Evolutionary conservation across 2,888 invertebrate genomes (phyloP).

Genomic region (Eumerus sabulonum): DNA sequence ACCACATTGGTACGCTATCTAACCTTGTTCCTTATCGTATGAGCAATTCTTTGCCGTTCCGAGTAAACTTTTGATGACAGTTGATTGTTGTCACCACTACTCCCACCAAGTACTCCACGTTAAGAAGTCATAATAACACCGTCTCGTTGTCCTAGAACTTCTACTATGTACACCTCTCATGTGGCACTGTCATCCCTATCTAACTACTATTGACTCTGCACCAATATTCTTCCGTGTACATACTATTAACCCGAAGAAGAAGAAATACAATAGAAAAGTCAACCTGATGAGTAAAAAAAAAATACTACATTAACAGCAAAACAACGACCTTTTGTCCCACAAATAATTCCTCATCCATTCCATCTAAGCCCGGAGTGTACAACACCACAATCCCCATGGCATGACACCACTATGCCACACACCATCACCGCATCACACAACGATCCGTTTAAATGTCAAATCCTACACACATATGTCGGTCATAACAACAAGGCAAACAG

Average conservation of each 20-base stretch:
- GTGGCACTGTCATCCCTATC: slow-evolving; percentile 14
- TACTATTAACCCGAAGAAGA: neutral
- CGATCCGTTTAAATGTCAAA: slow-evolving; percentile 67
- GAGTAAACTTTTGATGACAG: too few species aligned
- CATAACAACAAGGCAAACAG: slow-evolving; percentile 68
- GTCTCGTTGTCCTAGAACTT: slow-evolving; percentile 34
- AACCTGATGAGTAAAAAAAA: slow-evolving; percentile 49
- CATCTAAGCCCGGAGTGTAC: slow-evolving; percentile 8
- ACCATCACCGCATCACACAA: slow-evolving; percentile 53
- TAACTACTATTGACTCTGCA: neutral
- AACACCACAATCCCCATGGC: slow-evolving; percentile 28
- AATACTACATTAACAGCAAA: slow-evolving; percentile 1
- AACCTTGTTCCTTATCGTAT: too few species aligned
- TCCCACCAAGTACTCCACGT: neutral
- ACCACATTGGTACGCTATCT: neutral
- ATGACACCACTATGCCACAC: neutral
- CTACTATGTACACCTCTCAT: slow-evolving; percentile 4
- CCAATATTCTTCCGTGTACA: neutral
- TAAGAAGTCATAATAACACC: slow-evolving; percentile 44
- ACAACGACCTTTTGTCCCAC: slow-evolving; percentile 27
- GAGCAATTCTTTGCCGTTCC: too few species aligned
- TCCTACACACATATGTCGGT: slow-evolving; percentile 67
- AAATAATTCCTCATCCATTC: slow-evolving; percentile 53
- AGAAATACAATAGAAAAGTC: slow-evolving; percentile 21
- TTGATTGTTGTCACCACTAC: too few species aligned